A percentile compares a stretch with the other conserved stretches of the same genome.
These are phyloP conservation scores for Pherbina coryleti DNA, from an alignment of 2,888 invertebrate species.

Conservation along the genomic window DNA sequence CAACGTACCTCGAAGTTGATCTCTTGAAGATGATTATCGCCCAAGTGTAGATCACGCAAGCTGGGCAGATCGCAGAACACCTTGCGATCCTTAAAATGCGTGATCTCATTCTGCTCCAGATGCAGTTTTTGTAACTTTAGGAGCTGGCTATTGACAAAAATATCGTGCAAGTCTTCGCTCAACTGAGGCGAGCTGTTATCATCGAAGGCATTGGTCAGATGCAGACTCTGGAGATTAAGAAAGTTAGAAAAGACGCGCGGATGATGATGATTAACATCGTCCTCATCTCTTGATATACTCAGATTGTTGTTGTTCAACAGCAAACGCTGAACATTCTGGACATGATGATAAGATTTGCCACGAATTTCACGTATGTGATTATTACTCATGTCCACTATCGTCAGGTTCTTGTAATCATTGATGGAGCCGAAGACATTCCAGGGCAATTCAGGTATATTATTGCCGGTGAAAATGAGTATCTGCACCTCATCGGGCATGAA, in stretches of 20 bases:
- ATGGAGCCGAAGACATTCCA: slow-evolving; percentile 80
- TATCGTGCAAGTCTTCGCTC: slow-evolving; percentile 78
- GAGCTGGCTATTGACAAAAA: slow-evolving; percentile 78
- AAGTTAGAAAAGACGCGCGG: slow-evolving; percentile 80
- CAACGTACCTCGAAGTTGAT: slow-evolving; percentile 78
- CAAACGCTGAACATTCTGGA: slow-evolving; percentile 76
- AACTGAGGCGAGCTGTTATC: slow-evolving; percentile 75
- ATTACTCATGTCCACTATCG: slow-evolving; percentile 80
- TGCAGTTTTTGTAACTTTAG: slow-evolving; percentile 78
- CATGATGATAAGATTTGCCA: slow-evolving; percentile 82
- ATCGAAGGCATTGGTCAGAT: slow-evolving; percentile 81
- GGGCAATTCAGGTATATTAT: slow-evolving; percentile 75
- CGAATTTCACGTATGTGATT: slow-evolving; percentile 79
- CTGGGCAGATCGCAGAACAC: slow-evolving; percentile 80
- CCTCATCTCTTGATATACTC: slow-evolving; percentile 72
- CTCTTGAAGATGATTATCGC: slow-evolving; percentile 75
- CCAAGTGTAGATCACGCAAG: slow-evolving; percentile 77
- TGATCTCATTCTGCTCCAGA: slow-evolving; percentile 82
- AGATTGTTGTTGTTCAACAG: slow-evolving; percentile 81
- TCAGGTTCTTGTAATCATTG: slow-evolving; percentile 73
- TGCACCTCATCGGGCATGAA: slow-evolving; percentile 77
- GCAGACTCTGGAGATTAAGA: slow-evolving; percentile 77
- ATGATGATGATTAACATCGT: slow-evolving; percentile 75
- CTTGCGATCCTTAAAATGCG: slow-evolving; percentile 74
- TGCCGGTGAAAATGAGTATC: slow-evolving; percentile 80